Evolutionary conservation across 2,113 vertebrate genomes (phyloP), one percentile per base, ranked within the genome.

Genomic region (Talpa occidentalis): DNA sequence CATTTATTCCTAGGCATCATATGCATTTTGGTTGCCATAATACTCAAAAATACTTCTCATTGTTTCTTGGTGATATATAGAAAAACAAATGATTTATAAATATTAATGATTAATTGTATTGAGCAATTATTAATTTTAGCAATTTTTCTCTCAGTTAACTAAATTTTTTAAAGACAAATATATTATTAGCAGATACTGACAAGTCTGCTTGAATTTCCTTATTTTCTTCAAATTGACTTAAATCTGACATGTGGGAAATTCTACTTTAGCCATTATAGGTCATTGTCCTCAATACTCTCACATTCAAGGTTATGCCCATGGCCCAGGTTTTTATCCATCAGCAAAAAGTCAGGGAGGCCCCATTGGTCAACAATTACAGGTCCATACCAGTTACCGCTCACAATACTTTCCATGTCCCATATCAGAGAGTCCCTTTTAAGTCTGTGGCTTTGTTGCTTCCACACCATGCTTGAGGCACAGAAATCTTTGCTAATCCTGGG

Each of bases 161-260:
- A 67, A 37, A 66, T 79, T 78, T 81, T 78, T 91, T 84, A 12
- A 62, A 64, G 44, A 52, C 1, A 95, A 82, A 44, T 37, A 56
- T 22, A 64, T 64, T 21, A 42, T 30, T 28, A 49, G 52, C n/a
- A 94, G 11, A 76, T 83, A 62, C 24, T 81, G 64, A 70, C 6
- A 64, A 56, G 26, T 79, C 72, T 35, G 1, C 44, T 62, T 76
- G 2, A 9, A 52, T 73, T 83, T 60, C 14, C 12, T 69, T 40
- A n/a, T 91, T 77, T 93, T 67, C 17, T 69, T 93, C 47, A 88
- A n/a, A 84, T 14, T 73, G n/a, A 87, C 24, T 73, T 74, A 73
- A 83, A 54, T 47, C 17, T 67, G 40, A 69, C 60, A 21, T 4
- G 6, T 70, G 10, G 67, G 30, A 81, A 70, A 66, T 52, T 85